Evolutionary conservation across 2,888 invertebrate species (phyloP).

Genomic region (Himalopsyche japonica): DNA sequence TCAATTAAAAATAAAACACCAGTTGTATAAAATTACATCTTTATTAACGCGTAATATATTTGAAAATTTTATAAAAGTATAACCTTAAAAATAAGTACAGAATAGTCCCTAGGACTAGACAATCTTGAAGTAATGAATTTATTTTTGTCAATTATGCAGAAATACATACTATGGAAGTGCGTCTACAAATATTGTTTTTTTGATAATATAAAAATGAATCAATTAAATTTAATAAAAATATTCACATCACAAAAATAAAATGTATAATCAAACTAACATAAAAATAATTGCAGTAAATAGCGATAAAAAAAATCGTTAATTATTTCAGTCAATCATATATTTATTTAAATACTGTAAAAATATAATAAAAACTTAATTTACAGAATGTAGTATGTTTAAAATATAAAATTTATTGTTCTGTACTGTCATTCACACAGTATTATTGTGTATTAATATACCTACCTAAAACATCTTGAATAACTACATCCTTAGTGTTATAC

Average conservation of each 20-base stretch:
- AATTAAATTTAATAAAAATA: background rate
- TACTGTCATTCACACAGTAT: background rate
- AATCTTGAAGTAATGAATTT: background rate
- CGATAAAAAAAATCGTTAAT: background rate
- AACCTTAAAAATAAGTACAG: conserved; percentile 19
- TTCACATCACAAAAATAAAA: background rate
- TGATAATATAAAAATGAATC: background rate
- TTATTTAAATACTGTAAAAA: background rate
- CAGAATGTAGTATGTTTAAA: background rate
- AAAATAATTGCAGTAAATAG: background rate
- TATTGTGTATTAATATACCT: background rate
- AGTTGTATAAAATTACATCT: background rate
- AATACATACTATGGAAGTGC: background rate
- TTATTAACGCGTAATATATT: conserved; percentile 20
- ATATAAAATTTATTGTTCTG: background rate
- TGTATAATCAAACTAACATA: background rate
- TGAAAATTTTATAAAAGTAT: conserved; percentile 3
- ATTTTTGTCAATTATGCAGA: background rate
- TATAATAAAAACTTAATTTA: background rate
- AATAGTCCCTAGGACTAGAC: conserved; percentile 13
- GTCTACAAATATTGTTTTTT: background rate
- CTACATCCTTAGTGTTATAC: background rate
- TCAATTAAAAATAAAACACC: background rate
- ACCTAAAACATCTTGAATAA: background rate
- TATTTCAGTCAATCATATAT: background rate